phyloP scores from a whole-genome alignment of 2,113 vertebrate species.

The Cygnus buccinator region DNA sequence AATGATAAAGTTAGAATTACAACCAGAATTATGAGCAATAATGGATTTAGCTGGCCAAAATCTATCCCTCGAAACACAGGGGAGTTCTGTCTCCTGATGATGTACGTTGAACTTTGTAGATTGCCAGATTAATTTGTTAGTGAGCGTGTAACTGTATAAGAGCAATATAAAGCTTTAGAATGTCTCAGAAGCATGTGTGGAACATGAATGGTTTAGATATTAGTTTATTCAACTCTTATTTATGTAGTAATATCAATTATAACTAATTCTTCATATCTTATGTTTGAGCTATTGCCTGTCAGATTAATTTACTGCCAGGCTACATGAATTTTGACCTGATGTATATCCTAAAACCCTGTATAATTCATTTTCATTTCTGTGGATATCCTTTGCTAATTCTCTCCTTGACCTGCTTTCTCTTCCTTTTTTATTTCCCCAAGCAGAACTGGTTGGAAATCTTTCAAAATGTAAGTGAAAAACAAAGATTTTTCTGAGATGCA shows the following conservation, averaged over 20 bases:
- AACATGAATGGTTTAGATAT: not conserved
- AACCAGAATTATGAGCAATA: not conserved
- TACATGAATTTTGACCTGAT: not conserved
- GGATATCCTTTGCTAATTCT: conserved; percentile 33
- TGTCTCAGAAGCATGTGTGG: not conserved
- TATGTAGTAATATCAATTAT: not conserved
- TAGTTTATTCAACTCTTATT: not conserved
- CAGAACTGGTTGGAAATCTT: conserved; percentile 73
- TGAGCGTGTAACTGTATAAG: not conserved
- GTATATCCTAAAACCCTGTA: not conserved
- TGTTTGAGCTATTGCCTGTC: not conserved
- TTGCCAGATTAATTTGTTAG: not conserved
- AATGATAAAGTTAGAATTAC: not conserved
- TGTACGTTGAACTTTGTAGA: not conserved
- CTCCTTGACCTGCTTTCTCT: conserved; percentile 56
- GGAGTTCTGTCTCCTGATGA: not conserved
- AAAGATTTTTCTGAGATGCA: conserved; percentile 41
- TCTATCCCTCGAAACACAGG: not conserved
- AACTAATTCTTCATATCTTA: not conserved
- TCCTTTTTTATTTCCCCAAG: conserved; percentile 59
- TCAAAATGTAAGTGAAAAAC: conserved; percentile 70
- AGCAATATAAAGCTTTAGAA: not conserved
- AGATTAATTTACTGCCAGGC: not conserved
- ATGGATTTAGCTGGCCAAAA: not conserved
- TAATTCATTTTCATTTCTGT: conserved; percentile 22